A percentile compares a stretch with the other conserved stretches of the same genome.
These are phyloP conservation scores for Ceyx margarethae DNA, from an alignment of 2,113 vertebrate genomes.

Conservation along the genomic window DNA sequence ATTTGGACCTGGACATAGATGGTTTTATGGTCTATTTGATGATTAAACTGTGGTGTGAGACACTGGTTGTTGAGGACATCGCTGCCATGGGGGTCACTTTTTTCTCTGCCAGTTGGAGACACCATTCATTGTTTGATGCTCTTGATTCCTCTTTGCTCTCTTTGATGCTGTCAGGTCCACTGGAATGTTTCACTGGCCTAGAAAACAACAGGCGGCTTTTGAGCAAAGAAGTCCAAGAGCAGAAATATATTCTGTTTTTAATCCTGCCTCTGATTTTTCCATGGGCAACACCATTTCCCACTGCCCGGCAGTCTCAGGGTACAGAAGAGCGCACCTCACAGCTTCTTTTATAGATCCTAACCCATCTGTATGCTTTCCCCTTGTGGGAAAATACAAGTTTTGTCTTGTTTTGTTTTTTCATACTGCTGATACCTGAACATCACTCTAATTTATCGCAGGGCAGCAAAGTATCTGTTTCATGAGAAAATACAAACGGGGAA, in stretches of 20 bases:
- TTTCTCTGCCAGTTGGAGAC: neutral
- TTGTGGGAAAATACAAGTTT: neutral
- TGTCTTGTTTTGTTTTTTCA: neutral
- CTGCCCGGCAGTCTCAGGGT: neutral
- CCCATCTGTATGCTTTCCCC: neutral
- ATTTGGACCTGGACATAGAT: neutral
- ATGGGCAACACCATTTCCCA: neutral
- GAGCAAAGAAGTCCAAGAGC: neutral
- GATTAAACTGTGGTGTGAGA: neutral
- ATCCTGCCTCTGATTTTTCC: neutral
- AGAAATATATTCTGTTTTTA: slow-evolving; percentile 53
- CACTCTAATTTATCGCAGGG: neutral
- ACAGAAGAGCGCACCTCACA: neutral
- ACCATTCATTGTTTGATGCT: neutral
- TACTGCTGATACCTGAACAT: neutral
- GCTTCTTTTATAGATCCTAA: neutral
- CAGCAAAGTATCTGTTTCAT: neutral
- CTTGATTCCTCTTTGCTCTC: neutral
- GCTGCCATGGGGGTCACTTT: neutral
- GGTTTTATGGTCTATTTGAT: neutral
- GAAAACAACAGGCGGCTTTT: neutral
- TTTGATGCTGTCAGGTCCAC: neutral
- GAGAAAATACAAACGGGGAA: neutral
- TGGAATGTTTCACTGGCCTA: neutral
- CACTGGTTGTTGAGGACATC: neutral